These are phyloP conservation scores for Syngnathus rostellatus DNA, from an alignment of 2,797 vertebrate species.

Conservation along the genomic window DNA sequence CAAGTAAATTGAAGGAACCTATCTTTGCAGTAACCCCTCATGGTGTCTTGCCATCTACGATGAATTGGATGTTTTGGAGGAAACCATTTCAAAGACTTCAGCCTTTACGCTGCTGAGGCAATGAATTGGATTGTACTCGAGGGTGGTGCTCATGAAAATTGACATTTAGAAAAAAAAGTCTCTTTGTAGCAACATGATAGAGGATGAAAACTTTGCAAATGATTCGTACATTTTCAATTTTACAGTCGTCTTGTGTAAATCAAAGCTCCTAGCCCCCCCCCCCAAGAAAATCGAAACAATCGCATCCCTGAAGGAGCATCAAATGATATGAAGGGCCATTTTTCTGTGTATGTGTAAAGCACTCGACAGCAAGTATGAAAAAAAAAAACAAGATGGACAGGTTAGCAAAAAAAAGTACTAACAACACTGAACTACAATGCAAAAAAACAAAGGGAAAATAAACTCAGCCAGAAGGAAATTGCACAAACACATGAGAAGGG, in stretches of 20 bases:
- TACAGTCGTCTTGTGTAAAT: not conserved
- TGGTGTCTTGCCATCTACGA: not conserved
- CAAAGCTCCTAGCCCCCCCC: not conserved
- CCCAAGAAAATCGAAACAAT: no score
- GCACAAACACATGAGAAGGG: no score
- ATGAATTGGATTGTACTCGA: not conserved
- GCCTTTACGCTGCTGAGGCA: not conserved
- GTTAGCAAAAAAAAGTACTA: no score
- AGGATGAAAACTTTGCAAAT: no score
- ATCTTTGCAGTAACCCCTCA: not conserved
- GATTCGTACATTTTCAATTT: not conserved
- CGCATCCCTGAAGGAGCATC: not conserved
- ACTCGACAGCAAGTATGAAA: no score
- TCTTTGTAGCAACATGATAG: not conserved
- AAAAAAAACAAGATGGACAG: no score
- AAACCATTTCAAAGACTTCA: not conserved
- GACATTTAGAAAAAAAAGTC: slow-evolving; percentile 1
- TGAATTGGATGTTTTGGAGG: slow-evolving; percentile 3
- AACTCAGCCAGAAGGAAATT: no score
- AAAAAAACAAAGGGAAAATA: no score
- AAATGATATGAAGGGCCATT: no score
- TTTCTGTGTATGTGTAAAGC: no score
- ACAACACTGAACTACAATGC: no score
- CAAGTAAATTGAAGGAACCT: slow-evolving; percentile 4
- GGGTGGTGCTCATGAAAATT: slow-evolving; percentile 3